phyloP scores from a whole-genome alignment of 2,888 invertebrate species.

The Acleris laterana region DNA sequence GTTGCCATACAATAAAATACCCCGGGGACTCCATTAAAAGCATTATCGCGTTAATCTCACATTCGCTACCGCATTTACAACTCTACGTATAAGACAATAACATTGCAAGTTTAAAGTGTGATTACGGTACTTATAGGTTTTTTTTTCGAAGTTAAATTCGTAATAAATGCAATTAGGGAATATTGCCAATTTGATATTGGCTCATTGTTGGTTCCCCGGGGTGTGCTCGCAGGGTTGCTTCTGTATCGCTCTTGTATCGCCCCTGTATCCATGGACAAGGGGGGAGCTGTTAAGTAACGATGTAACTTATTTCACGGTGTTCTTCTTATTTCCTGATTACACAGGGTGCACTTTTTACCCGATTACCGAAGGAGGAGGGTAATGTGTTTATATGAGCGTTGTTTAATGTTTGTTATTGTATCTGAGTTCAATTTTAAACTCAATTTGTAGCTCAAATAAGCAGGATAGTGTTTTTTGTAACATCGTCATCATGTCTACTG shows the following conservation, averaged over 20 bases:
- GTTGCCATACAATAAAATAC: conserved; percentile 21
- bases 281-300: conserved; percentile 21
- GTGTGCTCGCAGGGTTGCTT: conserved; percentile 43
- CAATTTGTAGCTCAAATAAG: no score
- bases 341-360: not conserved
- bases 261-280: conserved; percentile 8
- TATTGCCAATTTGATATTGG: conserved; percentile 69
- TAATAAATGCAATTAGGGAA: conserved; percentile 65
- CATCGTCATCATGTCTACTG: no score
- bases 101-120: not conserved
- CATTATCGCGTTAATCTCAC: not conserved
- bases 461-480: no score
- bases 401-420: no score
- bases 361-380: no score
- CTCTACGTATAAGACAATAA: not conserved
- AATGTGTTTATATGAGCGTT: no score
- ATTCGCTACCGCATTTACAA: not conserved
- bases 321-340: not conserved
- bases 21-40: conserved; percentile 8
- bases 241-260: conserved; percentile 16
- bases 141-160: conserved; percentile 40
- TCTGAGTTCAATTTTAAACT: no score
- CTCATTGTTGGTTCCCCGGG: conserved; percentile 57
- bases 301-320: not conserved
- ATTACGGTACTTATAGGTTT: conserved; percentile 34